phyloP scores from a whole-genome alignment of 2,797 vertebrate genomes.

The Zenarchopterus dispar region DNA sequence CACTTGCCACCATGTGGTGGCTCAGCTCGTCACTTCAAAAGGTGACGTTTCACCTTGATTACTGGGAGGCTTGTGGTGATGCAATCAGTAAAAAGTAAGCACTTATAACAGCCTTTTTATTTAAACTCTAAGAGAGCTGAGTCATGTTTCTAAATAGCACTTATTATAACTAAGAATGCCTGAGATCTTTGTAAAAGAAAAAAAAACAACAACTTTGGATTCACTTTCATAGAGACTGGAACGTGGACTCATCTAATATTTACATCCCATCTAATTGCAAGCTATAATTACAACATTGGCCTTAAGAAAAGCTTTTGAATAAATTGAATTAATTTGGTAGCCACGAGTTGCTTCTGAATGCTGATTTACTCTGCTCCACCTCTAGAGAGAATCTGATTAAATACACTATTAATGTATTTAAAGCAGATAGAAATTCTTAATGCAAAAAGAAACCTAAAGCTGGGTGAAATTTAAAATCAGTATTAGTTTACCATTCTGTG shows the following conservation, averaged over 20 bases:
- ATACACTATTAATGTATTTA: slow-evolving; percentile 62
- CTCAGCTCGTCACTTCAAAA: slow-evolving; percentile 39
- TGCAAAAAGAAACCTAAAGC: slow-evolving; percentile 21
- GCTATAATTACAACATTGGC: slow-evolving; percentile 76
- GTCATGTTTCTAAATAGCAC: slow-evolving; percentile 43
- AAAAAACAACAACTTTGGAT: slow-evolving; percentile 12
- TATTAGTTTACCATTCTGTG: slow-evolving; percentile 12
- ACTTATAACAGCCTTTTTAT: slow-evolving; percentile 19
- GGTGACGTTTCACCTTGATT: slow-evolving; percentile 51
- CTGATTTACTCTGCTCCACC: slow-evolving; percentile 63
- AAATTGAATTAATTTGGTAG: slow-evolving; percentile 76
- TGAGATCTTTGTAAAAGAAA: slow-evolving; percentile 38
- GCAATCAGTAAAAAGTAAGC: slow-evolving; percentile 46
- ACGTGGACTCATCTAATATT: slow-evolving; percentile 70
- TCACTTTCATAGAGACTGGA: slow-evolving; percentile 57
- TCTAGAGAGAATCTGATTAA: slow-evolving; percentile 67
- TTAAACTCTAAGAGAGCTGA: slow-evolving; percentile 15
- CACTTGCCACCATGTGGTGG: slow-evolving; percentile 40
- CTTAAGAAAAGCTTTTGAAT: slow-evolving; percentile 76
- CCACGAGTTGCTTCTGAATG: slow-evolving; percentile 65
- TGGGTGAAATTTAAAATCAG: slow-evolving; percentile 26
- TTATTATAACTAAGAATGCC: slow-evolving; percentile 46
- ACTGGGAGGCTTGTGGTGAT: slow-evolving; percentile 30
- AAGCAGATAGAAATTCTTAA: slow-evolving; percentile 41
- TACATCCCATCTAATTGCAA: slow-evolving; percentile 74